Evolutionary conservation across 2,888 invertebrate species (phyloP).

Genomic region (Chironomus riparius): DNA sequence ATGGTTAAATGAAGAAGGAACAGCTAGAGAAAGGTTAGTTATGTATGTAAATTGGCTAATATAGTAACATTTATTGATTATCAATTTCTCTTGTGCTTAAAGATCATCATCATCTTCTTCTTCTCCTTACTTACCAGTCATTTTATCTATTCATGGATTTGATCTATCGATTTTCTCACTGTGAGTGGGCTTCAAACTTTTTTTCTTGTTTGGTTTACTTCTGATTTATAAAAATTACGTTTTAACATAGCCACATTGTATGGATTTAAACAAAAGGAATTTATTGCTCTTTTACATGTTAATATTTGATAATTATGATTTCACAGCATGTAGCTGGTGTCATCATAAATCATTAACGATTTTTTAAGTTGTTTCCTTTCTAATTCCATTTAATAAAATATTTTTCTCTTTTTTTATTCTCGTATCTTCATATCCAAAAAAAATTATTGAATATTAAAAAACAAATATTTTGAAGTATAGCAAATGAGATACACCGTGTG

Average conservation of each 20-base stretch:
- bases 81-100: background rate
- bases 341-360: slow-evolving; percentile 25
- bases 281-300: slow-evolving; percentile 27
- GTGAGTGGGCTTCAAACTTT: background rate
- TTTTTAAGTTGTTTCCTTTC: background rate
- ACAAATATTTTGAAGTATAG: slow-evolving; percentile 6
- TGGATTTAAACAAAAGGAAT: slow-evolving; percentile 16
- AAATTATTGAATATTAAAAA: background rate
- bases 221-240: too few species aligned
- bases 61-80: background rate
- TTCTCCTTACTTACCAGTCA: background rate
- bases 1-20: too few species aligned
- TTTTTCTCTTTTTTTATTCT: too few species aligned
- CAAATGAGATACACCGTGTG: background rate
- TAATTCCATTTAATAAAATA: background rate
- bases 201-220: too few species aligned
- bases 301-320: slow-evolving; percentile 28
- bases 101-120: background rate
- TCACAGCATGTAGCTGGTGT: slow-evolving; percentile 23
- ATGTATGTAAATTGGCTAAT: background rate
- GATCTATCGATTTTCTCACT: slow-evolving; percentile 27
- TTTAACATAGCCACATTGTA: too few species aligned
- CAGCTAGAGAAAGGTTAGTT: background rate
- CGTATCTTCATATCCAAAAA: too few species aligned
- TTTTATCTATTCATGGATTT: background rate